Base-by-base conservation (phyloP, 1,140 invertebrate species). In the Pectinophora gossypiella region DNA sequence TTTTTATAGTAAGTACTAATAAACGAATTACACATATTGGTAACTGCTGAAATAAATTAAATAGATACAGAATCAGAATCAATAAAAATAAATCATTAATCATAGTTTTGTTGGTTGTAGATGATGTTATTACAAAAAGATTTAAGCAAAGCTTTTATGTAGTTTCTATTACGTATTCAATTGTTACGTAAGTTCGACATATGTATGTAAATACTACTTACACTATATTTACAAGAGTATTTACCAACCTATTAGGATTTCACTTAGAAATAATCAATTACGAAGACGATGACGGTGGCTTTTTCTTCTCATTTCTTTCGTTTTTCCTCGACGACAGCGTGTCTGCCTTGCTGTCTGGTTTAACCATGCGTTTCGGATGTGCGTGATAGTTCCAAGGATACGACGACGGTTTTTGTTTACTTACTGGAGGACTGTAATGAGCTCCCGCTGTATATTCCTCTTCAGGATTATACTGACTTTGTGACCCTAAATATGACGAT, bases 371-470 rank as follows among this genome's bases (percentile, higher is more conserved):
- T 54, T 86, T 84, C 1, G 68, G 67, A 47, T 78, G 67, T 18
- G 64, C 64, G 35, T 82, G 76, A 46, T 80, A 74, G 56, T 77
- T 83, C 46, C 66, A 69, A 18, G 74, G 70, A 53, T 71, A 68
- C 16, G 72, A 52, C 5, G 65, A 55, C 21, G 60, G 32, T 42
- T 62, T 69, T 56, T 76, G 62, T 51, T 72, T 59, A 50, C 61
- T 49, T 1, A 73, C 55, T 16, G 72, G 64, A 7, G 69, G 55
- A 22, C 61, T 45, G 23, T 76, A 75, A 43, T 74, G 68, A 22
- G 59, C 36, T 49, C 51, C 51, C 15, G 51, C 51, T 3, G 65
- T 67, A 32, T 85, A 77, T 51, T 79, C 69, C 12, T 56, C 69
- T 38, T 75, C 67, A 18, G 73, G 54, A 48, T 61, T 70, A 18